phyloP scores from a whole-genome alignment of 2,888 invertebrate species.

The Philhelius pedissequus region DNA sequence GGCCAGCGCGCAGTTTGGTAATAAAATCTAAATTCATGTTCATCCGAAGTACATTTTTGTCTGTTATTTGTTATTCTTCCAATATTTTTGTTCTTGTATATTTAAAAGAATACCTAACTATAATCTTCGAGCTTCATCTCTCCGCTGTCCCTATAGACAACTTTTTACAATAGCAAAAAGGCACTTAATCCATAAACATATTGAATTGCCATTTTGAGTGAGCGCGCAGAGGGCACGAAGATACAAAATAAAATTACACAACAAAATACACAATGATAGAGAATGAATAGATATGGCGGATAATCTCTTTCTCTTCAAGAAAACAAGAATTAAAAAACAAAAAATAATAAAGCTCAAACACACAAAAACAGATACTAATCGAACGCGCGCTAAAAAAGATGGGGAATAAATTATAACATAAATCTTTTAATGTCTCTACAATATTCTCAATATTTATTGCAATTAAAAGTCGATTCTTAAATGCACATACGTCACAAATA shows the following conservation, averaged over 20 bases:
- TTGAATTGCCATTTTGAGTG: constrained; percentile 38
- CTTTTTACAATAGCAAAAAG: background rate
- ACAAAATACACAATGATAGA: constrained; percentile 14
- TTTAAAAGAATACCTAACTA: background rate
- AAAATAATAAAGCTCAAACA: constrained; percentile 26
- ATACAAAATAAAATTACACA: background rate
- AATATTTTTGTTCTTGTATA: constrained; percentile 1
- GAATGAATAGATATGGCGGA: constrained; percentile 22
- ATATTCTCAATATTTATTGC: constrained; percentile 67
- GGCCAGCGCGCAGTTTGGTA: no score
- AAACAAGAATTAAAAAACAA: constrained; percentile 24
- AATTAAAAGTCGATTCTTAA: constrained; percentile 65
- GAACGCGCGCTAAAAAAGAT: constrained; percentile 43
- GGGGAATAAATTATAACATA: constrained; percentile 63
- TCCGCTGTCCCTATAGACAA: constrained; percentile 11
- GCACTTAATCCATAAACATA: constrained; percentile 50
- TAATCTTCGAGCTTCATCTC: constrained; percentile 6
- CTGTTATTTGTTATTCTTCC: background rate
- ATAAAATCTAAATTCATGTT: constrained; percentile 53
- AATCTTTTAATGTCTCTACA: constrained; percentile 65
- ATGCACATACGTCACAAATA: constrained; percentile 59
- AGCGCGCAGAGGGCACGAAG: constrained; percentile 16
- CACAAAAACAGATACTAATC: constrained; percentile 57
- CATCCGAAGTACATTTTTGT: constrained; percentile 12
- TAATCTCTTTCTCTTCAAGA: constrained; percentile 1